phyloP scores from a whole-genome alignment of 2,797 vertebrate species.

The Cynodonichthys magdalenae region DNA sequence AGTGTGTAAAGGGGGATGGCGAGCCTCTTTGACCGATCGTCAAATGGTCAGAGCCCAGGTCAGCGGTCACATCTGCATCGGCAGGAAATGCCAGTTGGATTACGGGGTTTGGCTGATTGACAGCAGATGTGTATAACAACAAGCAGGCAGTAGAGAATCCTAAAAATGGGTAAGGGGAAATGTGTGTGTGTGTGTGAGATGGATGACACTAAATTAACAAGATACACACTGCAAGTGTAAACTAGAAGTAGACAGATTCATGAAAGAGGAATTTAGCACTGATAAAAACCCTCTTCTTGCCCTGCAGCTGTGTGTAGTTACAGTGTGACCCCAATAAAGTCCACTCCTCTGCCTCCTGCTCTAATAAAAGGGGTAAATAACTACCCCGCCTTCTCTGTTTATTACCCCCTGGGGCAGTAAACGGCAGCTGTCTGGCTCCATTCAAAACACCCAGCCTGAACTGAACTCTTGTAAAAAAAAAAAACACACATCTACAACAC shows the following conservation, averaged over 20 bases:
- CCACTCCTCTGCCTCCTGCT: slow-evolving; percentile 69
- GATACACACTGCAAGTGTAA: slow-evolving; percentile 29
- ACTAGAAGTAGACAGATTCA: slow-evolving; percentile 34
- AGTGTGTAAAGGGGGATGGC: slow-evolving; percentile 2
- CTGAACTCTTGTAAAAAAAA: slow-evolving; percentile 57
- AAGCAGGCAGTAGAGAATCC: slow-evolving; percentile 55
- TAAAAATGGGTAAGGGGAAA: slow-evolving; percentile 44
- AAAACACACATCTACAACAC: slow-evolving; percentile 49
- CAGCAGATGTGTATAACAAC: slow-evolving; percentile 83
- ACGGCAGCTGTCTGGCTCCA: slow-evolving; percentile 82
- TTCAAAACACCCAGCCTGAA: slow-evolving; percentile 64
- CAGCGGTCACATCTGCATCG: slow-evolving; percentile 50
- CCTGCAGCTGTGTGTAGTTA: slow-evolving; percentile 83
- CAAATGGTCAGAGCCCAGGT: slow-evolving; percentile 49
- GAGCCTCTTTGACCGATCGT: slow-evolving; percentile 33
- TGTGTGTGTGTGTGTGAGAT: slow-evolving; percentile 28
- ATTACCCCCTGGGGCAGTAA: slow-evolving; percentile 84
- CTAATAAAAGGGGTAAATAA: slow-evolving; percentile 82
- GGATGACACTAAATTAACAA: slow-evolving; percentile 27
- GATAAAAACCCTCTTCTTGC: slow-evolving; percentile 45
- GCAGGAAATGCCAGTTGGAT: slow-evolving; percentile 82
- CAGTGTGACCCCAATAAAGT: slow-evolving; percentile 84
- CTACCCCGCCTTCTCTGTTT: slow-evolving; percentile 79
- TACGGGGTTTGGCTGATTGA: slow-evolving; percentile 77
- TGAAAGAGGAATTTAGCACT: slow-evolving; percentile 56